phyloP scores from a whole-genome alignment of 2,797 vertebrate species.

The Protosalanx chinensis region DNA sequence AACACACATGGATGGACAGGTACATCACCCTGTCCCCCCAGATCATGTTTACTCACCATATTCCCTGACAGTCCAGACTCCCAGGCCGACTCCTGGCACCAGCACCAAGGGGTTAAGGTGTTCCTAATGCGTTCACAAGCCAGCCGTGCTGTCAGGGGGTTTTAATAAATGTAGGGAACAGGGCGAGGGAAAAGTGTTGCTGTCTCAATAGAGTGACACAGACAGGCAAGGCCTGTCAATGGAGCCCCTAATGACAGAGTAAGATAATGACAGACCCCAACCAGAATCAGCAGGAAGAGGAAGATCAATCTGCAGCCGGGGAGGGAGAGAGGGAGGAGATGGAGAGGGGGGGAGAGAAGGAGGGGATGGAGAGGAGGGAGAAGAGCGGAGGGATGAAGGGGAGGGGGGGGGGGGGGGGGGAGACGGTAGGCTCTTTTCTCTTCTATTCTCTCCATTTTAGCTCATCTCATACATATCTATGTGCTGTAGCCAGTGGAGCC shows the following conservation, averaged over 20 bases:
- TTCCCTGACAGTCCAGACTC: slow-evolving; percentile 53
- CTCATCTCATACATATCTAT: slow-evolving; percentile 85
- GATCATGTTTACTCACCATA: slow-evolving; percentile 34
- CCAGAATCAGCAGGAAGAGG: slow-evolving; percentile 99
- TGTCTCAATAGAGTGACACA: slow-evolving; percentile 99
- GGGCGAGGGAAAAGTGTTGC: slow-evolving; percentile 96
- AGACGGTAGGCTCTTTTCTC: slow-evolving; percentile 63
- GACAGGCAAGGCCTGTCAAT: slow-evolving; percentile 90
- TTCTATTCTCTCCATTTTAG: slow-evolving; percentile 93
- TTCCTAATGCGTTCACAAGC: slow-evolving; percentile 76
- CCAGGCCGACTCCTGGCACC: slow-evolving; percentile 40
- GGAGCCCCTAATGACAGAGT: slow-evolving; percentile 99
- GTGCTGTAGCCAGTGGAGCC: slow-evolving; percentile 79
- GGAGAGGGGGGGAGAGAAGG: slow-evolving; percentile 88
- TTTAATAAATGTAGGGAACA: slow-evolving; percentile 97
- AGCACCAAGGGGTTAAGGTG: slow-evolving; percentile 67
- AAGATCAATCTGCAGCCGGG: slow-evolving; percentile 99
- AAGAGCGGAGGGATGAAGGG: slow-evolving; percentile 55
- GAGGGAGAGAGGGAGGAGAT: slow-evolving; percentile 89
- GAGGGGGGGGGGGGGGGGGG: too few species aligned
- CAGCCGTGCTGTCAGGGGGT: slow-evolving; percentile 85
- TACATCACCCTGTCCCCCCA: slow-evolving; percentile 50
- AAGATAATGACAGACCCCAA: slow-evolving; percentile 99
- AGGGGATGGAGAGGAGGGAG: slow-evolving; percentile 68
- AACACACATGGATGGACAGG: slow-evolving; percentile 44